Percentiles rank a stretch among this genome's conserved stretches.
These are phyloP conservation scores for Gymnogyps californianus DNA, from an alignment of 2,113 vertebrate species.

Conservation along the genomic window DNA sequence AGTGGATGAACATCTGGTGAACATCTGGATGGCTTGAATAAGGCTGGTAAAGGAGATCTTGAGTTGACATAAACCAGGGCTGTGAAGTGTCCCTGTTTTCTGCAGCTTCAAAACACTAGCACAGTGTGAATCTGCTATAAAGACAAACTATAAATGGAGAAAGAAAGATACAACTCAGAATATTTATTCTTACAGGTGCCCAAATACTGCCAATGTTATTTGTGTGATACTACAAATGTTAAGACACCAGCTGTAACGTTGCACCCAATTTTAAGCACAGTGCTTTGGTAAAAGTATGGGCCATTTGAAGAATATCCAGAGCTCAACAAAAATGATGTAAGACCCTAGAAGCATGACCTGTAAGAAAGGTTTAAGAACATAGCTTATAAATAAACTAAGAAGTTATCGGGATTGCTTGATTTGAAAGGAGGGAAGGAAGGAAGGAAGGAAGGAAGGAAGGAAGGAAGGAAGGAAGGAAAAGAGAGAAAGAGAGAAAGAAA, in stretches of 20 bases:
- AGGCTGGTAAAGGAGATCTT: neutral
- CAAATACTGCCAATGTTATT: neutral
- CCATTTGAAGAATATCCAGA: neutral
- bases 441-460: too few relatives aligned
- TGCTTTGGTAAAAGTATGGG: neutral
- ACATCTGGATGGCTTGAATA: neutral
- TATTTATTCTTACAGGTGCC: neutral
- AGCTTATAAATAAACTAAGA: neutral
- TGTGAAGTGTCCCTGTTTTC: neutral
- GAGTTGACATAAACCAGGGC: neutral
- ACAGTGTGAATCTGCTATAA: neutral
- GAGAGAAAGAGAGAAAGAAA: too few relatives aligned
- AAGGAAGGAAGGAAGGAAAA: rapidly evolving
- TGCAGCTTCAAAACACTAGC: neutral
- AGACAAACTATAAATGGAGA: neutral
- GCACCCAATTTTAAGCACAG: neutral
- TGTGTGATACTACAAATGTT: neutral
- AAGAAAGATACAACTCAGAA: neutral
- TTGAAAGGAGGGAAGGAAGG: too few relatives aligned
- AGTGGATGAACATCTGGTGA: neutral
- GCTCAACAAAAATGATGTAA: neutral
- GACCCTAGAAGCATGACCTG: neutral
- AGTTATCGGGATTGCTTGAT: neutral
- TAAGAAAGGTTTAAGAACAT: neutral
- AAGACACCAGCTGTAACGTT: neutral